Evolutionary conservation across 1,140 invertebrate species (phyloP).

Genomic region (Caenorhabditis tropicalis): DNA sequence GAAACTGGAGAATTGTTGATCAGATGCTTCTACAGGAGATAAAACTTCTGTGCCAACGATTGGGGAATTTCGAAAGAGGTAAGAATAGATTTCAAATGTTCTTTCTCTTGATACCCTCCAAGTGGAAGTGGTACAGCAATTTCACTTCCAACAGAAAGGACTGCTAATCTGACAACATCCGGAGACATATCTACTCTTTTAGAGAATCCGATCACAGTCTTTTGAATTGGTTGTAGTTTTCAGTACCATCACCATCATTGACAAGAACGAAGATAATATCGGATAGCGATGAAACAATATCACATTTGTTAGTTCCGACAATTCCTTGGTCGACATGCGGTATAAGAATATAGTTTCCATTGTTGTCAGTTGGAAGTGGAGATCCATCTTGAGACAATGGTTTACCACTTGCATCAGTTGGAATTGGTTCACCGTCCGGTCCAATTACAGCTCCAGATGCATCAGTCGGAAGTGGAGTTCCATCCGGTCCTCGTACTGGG

Average conservation of each 20-base stretch:
- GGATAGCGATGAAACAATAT: too few relatives aligned
- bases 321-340: background rate
- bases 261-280: conserved; percentile 57
- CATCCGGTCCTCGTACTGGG: conserved; percentile 59
- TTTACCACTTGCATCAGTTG: conserved; percentile 47
- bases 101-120: conserved; percentile 64
- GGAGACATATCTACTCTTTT: conserved; percentile 57
- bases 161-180: conserved; percentile 58
- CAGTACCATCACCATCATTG: conserved; percentile 44
- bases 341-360: background rate
- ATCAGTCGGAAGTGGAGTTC: conserved; percentile 51
- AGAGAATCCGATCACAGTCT: background rate
- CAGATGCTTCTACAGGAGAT: conserved; percentile 50
- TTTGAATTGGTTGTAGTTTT: conserved; percentile 10
- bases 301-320: too few relatives aligned
- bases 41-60: conserved; percentile 50
- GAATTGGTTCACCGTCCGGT: conserved; percentile 39
- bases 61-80: conserved; percentile 28
- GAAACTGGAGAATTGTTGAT: conserved; percentile 62
- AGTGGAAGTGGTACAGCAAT: conserved; percentile 62
- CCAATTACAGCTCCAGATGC: conserved; percentile 26
- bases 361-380: conserved; percentile 47
- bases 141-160: conserved; percentile 62
- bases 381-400: conserved; percentile 31
- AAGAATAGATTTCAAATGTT: conserved; percentile 47